phyloP scores from a whole-genome alignment of 1,140 invertebrate species.

The Lordiphosa mommai region DNA sequence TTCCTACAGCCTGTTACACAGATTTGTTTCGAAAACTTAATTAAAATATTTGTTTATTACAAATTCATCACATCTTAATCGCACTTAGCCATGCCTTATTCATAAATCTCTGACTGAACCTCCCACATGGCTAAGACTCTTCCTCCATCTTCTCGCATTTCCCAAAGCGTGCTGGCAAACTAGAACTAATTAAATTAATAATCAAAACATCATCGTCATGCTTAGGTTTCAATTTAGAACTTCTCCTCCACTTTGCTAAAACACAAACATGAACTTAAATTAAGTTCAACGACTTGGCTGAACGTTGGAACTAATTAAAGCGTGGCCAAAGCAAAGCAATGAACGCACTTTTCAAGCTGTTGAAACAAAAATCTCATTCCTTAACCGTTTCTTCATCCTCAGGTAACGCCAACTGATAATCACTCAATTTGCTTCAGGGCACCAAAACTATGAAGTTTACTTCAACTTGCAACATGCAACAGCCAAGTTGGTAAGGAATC shows the following conservation, averaged over 20 bases:
- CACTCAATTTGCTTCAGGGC: conserved; percentile 68
- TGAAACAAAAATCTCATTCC: conserved; percentile 6
- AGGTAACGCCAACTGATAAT: conserved; percentile 72
- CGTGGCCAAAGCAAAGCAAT: conserved; percentile 26
- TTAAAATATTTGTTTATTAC: no score
- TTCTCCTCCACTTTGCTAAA: not conserved
- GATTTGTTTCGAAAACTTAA: no score
- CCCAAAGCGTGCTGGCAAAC: conserved; percentile 8
- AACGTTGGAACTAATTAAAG: conserved; percentile 39
- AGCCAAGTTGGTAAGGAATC: not conserved
- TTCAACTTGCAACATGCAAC: conserved; percentile 20
- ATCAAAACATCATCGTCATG: conserved; percentile 38
- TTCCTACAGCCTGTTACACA: no score
- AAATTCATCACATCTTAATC: no score
- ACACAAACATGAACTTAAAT: conserved; percentile 2
- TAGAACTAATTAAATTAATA: conserved; percentile 56
- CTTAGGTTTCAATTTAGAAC: conserved; percentile 25
- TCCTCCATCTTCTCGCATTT: not conserved
- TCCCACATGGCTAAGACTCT: conserved; percentile 26
- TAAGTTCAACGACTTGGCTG: conserved; percentile 31
- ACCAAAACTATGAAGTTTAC: conserved; percentile 69
- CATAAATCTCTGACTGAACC: not conserved
- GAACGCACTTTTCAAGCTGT: conserved; percentile 40
- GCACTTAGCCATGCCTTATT: no score
- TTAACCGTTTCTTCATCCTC: not conserved